Evolutionary conservation across 1,140 invertebrate genomes (phyloP), one percentile per base, ranked within the genome.

Genomic region (Nasonia longicornis): DNA sequence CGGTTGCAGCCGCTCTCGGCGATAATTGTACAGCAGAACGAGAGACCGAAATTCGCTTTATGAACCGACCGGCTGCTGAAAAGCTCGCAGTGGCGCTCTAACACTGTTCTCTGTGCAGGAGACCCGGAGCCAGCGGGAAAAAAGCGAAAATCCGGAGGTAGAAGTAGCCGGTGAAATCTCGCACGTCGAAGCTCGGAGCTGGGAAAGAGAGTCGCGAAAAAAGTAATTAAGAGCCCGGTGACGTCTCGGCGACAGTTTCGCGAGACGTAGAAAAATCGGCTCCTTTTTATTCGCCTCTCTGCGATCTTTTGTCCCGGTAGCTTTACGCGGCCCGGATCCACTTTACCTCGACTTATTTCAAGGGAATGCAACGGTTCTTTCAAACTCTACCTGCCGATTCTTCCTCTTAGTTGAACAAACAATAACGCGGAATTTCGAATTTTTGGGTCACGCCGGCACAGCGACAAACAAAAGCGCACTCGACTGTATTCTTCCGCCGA

Each of bases 171-270:
- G 72, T 26, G 72, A 74, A 42, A 74, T 74, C 72, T 74, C 22
- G 14, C 72, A 29, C 70, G 35, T 42, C 70, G 29, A 69, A 35
- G 67, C 14, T 16, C 45, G 45, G 45, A 16, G n/a, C 38, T 16
- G 38, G 31, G 12, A 31, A 11, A 72, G 12, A 42, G 38, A 45
- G 4, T 42, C 38, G 31, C 35, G 72, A 74, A 45, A 74, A 71
- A 74, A 58, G 72, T 74, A 74, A 74, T 74, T 74, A 74, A 74
- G 42, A 74, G 72, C 72, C 42, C 26, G 42, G 16, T 74, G 72
- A 74, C 72, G 26, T 74, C 48, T 74, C n/a, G 72, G 72, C 72
- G 72, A 74, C 72, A 29, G 72, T 74, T 58, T 22, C 42, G 3
- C 72, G n/a, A 74, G 72, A 74, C 72, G 22, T 29, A 26, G 72